Conservation (phyloP, 1,140 invertebrate species). For the Rhizoglyphus robini region DNA sequence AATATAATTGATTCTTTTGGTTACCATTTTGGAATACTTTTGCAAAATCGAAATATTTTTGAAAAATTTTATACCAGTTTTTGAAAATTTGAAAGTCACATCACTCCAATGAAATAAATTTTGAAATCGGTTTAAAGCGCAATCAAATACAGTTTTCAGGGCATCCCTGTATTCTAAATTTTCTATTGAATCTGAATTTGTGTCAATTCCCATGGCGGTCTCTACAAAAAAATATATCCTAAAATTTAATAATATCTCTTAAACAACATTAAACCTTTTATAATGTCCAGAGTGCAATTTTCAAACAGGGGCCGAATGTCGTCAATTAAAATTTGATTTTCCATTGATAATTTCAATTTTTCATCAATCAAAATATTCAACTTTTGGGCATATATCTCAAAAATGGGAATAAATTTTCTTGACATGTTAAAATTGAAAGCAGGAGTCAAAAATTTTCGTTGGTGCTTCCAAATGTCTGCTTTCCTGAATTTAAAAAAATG, state of each 20-base stretch:
- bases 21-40: conserved; percentile 15
- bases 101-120: conserved; percentile 15
- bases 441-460: conserved; percentile 40
- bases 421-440: conserved; percentile 44
- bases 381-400: conserved; percentile 33
- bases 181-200: background rate
- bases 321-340: conserved; percentile 6
- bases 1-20: too few species aligned
- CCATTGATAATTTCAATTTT: background rate
- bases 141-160: background rate
- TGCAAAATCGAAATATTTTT: background rate
- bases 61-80: conserved; percentile 21
- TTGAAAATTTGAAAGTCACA: conserved; percentile 16
- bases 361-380: conserved; percentile 31
- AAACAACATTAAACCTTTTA: conserved; percentile 46
- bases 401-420: conserved; percentile 39
- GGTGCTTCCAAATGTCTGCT: conserved; percentile 37
- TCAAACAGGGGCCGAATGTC: conserved; percentile 61
- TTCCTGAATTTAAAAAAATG: conserved; percentile 19
- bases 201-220: background rate
- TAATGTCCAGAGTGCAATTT: conserved; percentile 69
- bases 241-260: too few species aligned
- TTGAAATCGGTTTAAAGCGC: conserved; percentile 32
- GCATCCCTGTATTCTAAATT: background rate
- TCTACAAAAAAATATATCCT: background rate